Conservation (phyloP, 2,888 invertebrate genomes). For the Chirona hameri region DNA sequence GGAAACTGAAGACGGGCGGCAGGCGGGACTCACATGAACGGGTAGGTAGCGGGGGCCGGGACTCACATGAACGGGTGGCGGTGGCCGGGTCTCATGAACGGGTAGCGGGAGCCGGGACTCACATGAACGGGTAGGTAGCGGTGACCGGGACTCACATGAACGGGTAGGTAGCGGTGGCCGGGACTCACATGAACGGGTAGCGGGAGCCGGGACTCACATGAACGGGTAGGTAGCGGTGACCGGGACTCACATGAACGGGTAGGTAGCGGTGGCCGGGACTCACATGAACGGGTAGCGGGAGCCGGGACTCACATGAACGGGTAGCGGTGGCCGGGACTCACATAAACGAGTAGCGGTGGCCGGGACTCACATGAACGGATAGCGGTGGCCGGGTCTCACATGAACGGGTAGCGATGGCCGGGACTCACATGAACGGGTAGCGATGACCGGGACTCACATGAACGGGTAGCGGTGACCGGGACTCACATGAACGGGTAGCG, state of each 20-base stretch:
- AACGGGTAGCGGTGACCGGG: not conserved
- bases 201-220: constrained; percentile 22
- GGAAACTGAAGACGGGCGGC: too few species aligned
- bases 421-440: too few species aligned
- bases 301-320: constrained; percentile 22
- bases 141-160: too few species aligned
- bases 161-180: too few species aligned
- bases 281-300: constrained; percentile 6
- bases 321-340: constrained; percentile 6
- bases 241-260: constrained; percentile 24
- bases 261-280: constrained; percentile 1
- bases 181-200: constrained; percentile 10
- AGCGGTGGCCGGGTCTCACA: constrained; percentile 9
- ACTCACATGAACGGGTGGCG: too few species aligned
- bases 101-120: too few species aligned
- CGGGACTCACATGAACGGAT: constrained; percentile 9
- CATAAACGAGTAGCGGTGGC: not conserved
- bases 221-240: too few species aligned
- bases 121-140: too few species aligned
- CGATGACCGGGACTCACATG: too few species aligned
- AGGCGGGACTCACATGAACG: too few species aligned
- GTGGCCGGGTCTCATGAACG: too few species aligned
- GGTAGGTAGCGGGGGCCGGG: too few species aligned
- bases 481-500: constrained; percentile 9
- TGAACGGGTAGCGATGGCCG: not conserved